A percentile compares a stretch with the other conserved stretches of the same genome.
Conservation (phyloP, 2,888 invertebrate species). For the Entomobrya multifasciata region DNA sequence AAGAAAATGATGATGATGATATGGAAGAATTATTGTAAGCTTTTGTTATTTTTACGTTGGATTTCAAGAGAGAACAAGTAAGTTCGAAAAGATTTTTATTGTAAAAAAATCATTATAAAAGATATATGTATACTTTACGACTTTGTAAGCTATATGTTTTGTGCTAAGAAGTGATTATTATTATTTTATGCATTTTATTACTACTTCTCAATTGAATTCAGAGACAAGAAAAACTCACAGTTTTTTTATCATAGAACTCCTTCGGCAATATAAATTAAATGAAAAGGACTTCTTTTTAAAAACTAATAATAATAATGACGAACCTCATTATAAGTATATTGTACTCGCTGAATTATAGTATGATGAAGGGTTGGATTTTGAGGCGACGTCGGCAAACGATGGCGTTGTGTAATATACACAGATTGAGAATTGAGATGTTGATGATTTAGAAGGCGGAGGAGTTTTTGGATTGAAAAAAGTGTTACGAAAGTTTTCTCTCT, state of each 20-base stretch:
- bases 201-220: slow-evolving; percentile 65
- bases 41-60: slow-evolving; percentile 52
- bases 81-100: not conserved
- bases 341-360: slow-evolving; percentile 23
- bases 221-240: slow-evolving; percentile 36
- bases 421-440: not conserved
- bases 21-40: slow-evolving; percentile 37
- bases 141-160: slow-evolving; percentile 24
- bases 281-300: slow-evolving; percentile 50
- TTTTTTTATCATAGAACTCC: slow-evolving; percentile 42
- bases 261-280: slow-evolving; percentile 67
- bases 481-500: slow-evolving; percentile 16
- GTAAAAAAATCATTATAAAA: slow-evolving; percentile 18
- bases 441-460: slow-evolving; percentile 55
- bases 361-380: slow-evolving; percentile 7
- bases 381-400: slow-evolving; percentile 48
- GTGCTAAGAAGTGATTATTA: slow-evolving; percentile 32
- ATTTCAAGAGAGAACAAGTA: slow-evolving; percentile 30
- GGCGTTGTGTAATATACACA: not conserved
- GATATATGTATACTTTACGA: not conserved
- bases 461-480: not conserved
- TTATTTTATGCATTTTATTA: slow-evolving; percentile 64
- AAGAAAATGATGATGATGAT: slow-evolving; percentile 50
- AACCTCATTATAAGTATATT: slow-evolving; percentile 52
- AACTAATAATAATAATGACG: slow-evolving; percentile 46